These are phyloP conservation scores for Heteractis magnifica DNA, from an alignment of 92 coral and sea anemone genomes.

Conservation along the genomic window DNA sequence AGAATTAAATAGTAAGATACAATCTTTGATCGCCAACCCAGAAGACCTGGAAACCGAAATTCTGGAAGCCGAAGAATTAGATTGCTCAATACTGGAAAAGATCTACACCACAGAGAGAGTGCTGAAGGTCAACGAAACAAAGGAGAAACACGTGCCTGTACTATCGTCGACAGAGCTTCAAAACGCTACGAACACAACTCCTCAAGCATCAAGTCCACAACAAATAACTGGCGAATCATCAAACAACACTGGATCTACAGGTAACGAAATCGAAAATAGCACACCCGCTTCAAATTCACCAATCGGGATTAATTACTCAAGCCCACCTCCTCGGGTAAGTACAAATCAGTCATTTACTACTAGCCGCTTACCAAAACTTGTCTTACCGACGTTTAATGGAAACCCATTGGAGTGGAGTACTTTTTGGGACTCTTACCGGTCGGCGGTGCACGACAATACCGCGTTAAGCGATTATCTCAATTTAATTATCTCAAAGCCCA, in stretches of 20 bases:
- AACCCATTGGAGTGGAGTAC: conserved; percentile 38
- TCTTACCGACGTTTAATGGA: conserved; percentile 45
- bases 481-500: conserved; percentile 49
- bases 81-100: neutral
- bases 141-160: neutral
- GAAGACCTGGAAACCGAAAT: conserved; percentile 21
- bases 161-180: no score
- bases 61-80: conserved; percentile 11
- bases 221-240: no score
- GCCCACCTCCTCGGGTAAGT: no score
- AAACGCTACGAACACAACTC: no score
- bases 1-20: neutral
- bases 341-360: no score
- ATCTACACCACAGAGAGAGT: neutral
- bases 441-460: conserved; percentile 38
- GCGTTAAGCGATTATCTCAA: conserved; percentile 33
- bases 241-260: no score
- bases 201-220: no score
- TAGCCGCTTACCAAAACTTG: conserved; percentile 25
- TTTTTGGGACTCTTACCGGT: conserved; percentile 52
- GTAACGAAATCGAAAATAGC: no score
- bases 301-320: no score
- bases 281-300: no score
- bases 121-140: neutral
- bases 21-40: neutral